phyloP scores from a whole-genome alignment of 2,113 vertebrate species.

The human (Homo sapiens) region DNA sequence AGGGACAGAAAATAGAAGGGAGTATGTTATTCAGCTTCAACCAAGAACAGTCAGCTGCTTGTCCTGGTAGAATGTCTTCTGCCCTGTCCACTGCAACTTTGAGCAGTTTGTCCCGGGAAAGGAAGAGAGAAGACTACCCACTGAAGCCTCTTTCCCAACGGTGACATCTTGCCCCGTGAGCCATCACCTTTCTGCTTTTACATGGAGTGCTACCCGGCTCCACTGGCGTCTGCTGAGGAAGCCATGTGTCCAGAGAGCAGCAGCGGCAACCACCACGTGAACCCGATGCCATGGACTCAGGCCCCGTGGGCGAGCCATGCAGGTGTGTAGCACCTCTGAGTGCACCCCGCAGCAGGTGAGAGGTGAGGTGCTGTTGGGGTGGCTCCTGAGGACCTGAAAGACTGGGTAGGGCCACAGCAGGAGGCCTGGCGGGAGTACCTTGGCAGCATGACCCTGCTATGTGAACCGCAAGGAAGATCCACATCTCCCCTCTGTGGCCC shows the following conservation, averaged over 20 bases:
- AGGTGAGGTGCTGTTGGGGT: neutral
- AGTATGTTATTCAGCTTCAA: neutral
- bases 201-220: rapidly evolving
- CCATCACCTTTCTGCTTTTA: neutral
- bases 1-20: neutral
- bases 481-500: neutral
- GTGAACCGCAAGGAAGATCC: neutral
- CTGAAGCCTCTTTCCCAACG: neutral
- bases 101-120: neutral
- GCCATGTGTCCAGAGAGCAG: neutral
- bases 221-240: neutral
- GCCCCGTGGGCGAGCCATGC: neutral
- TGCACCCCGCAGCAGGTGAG: neutral
- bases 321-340: too few species aligned
- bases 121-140: neutral
- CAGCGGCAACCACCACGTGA: rapidly evolving
- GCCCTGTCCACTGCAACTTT: neutral
- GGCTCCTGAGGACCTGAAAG: neutral
- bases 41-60: rapidly evolving
- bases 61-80: neutral
- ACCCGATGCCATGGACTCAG: neutral
- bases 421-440: neutral
- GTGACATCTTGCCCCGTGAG: neutral
- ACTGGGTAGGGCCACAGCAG: neutral
- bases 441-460: neutral